phyloP scores from a whole-genome alignment of 2,113 vertebrate species.

The Anarrhichthys ocellatus region DNA sequence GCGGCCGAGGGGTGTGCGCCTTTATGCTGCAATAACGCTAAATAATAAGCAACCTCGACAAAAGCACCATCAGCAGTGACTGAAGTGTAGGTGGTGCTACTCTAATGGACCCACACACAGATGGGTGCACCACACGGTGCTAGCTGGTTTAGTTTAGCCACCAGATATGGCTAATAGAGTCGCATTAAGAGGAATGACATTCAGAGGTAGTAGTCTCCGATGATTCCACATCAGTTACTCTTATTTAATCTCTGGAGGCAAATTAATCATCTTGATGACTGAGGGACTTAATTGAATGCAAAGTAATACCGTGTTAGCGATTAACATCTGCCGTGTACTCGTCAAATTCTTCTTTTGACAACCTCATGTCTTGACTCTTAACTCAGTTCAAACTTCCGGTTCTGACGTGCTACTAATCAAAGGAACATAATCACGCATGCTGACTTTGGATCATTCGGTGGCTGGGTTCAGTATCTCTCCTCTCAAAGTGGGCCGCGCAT shows the following conservation, averaged over 20 bases:
- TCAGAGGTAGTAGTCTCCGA: not conserved
- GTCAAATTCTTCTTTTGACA: constrained; percentile 24
- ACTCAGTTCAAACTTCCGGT: constrained; percentile 4
- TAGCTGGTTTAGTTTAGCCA: no score
- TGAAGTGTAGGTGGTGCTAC: no score
- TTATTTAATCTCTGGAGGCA: constrained; percentile 8
- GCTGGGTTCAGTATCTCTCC: constrained; percentile 44
- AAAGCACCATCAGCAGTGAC: no score
- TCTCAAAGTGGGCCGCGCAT: constrained; percentile 69
- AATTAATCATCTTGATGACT: constrained; percentile 35
- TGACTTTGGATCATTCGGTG: constrained; percentile 56
- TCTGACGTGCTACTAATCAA: constrained; percentile 38
- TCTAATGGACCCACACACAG: no score
- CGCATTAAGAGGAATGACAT: not conserved
- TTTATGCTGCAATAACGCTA: not conserved
- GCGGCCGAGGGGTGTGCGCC: not conserved
- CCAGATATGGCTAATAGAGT: no score
- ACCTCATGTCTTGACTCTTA: constrained; percentile 21
- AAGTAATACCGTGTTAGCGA: constrained; percentile 38
- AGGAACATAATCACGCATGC: constrained; percentile 32
- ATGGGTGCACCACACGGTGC: no score
- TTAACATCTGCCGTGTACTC: constrained; percentile 54
- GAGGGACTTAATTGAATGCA: constrained; percentile 38
- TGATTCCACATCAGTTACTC: constrained; percentile 66
- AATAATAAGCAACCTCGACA: no score